These are phyloP conservation scores for Lates calcarifer DNA, from an alignment of 2,113 vertebrate species.

Conservation along the genomic window DNA sequence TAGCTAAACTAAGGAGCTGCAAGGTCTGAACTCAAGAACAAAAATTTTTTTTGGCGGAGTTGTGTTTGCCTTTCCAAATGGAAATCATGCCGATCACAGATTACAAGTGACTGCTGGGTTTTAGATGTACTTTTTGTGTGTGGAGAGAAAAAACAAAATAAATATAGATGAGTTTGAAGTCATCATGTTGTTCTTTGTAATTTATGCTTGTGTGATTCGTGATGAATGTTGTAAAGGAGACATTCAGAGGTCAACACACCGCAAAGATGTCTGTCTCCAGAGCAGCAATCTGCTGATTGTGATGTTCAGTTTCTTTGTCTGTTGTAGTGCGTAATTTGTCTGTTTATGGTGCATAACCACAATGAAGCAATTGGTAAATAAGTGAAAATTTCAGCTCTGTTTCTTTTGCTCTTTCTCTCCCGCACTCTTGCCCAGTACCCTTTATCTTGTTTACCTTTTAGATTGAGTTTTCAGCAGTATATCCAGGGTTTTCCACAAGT, in stretches of 20 bases:
- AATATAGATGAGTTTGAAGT: neutral
- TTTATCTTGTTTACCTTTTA: neutral
- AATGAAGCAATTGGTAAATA: neutral
- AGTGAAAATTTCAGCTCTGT: neutral
- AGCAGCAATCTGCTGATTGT: conserved; percentile 1
- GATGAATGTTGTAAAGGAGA: conserved; percentile 6
- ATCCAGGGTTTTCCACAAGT: no score
- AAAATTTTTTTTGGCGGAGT: neutral
- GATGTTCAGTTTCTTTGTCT: conserved; percentile 1
- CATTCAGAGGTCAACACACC: neutral
- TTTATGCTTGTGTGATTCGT: neutral
- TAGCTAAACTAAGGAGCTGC: neutral
- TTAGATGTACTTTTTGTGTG: neutral
- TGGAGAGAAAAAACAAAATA: neutral
- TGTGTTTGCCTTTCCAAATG: neutral
- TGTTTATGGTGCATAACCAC: neutral
- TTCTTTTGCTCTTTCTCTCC: neutral
- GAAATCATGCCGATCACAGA: neutral
- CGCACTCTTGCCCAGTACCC: neutral
- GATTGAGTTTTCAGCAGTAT: neutral
- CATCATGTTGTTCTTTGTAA: neutral
- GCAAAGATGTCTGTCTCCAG: conserved; percentile 11
- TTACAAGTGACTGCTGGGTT: neutral
- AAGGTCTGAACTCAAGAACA: neutral
- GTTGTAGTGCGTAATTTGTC: neutral